These are phyloP conservation scores for Paratilapia polleni DNA, from an alignment of 2,113 vertebrate species.

Conservation along the genomic window DNA sequence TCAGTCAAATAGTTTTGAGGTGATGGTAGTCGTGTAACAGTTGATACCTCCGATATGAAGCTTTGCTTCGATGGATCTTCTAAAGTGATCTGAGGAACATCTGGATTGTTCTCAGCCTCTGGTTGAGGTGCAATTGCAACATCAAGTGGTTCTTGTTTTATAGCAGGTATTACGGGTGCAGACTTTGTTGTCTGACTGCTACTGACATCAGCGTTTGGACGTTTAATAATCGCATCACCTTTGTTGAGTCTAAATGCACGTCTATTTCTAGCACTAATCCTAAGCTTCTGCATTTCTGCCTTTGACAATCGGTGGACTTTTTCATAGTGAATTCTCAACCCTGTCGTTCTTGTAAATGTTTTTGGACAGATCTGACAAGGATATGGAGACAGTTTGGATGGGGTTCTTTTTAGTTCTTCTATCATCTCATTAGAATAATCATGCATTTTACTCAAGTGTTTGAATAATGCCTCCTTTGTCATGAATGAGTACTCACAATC, in stretches of 20 bases:
- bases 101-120: slow-evolving; percentile 33
- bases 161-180: slow-evolving; percentile 13
- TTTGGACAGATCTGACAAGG: slow-evolving; percentile 94
- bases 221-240: not conserved
- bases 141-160: slow-evolving; percentile 77
- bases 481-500: slow-evolving; percentile 94
- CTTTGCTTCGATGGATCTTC: slow-evolving; percentile 20
- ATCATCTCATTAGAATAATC: slow-evolving; percentile 92
- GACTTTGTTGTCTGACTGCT: not conserved
- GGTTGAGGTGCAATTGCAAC: slow-evolving; percentile 64
- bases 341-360: slow-evolving; percentile 97
- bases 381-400: slow-evolving; percentile 94
- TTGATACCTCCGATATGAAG: slow-evolving; percentile 41
- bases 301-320: slow-evolving; percentile 94
- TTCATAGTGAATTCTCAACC: slow-evolving; percentile 96
- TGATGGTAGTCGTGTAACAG: slow-evolving; percentile 69
- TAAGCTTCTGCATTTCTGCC: slow-evolving; percentile 91
- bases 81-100: slow-evolving; percentile 24
- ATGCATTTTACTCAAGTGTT: slow-evolving; percentile 93
- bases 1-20: slow-evolving; percentile 57
- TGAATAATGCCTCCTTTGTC: slow-evolving; percentile 98
- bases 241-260: slow-evolving; percentile 76
- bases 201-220: slow-evolving; percentile 19
- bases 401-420: slow-evolving; percentile 93
- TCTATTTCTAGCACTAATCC: slow-evolving; percentile 82